A percentile compares a stretch with the other conserved stretches of the same genome.
phyloP scores from a whole-genome alignment of 2,888 invertebrate genomes.

The Folsomia manolachei region DNA sequence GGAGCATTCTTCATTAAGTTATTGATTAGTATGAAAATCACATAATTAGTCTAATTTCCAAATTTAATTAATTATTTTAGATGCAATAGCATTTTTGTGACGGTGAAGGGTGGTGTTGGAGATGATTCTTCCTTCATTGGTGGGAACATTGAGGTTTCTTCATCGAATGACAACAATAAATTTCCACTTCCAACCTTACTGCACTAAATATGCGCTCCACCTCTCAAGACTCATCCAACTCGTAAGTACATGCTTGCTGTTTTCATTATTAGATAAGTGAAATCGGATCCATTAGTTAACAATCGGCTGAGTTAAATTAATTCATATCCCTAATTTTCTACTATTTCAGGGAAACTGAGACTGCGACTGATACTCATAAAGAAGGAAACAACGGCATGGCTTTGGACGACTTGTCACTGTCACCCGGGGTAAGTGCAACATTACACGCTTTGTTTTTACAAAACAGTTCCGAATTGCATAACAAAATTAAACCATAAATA shows the following conservation, averaged over 20 bases:
- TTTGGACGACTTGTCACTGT: conserved; percentile 49
- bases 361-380: conserved; percentile 24
- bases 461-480: background rate
- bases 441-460: background rate
- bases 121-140: background rate
- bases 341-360: conserved; percentile 27
- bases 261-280: background rate
- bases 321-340: background rate
- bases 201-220: conserved; percentile 47
- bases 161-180: background rate
- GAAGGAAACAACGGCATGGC: conserved; percentile 44
- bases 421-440: conserved; percentile 49
- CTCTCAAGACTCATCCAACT: conserved; percentile 43
- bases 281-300: no score
- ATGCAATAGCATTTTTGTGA: background rate
- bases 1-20: background rate
- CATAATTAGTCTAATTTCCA: no score
- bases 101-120: background rate
- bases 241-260: conserved; percentile 24
- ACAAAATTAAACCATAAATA: background rate
- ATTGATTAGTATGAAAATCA: background rate
- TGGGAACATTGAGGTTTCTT: conserved; percentile 4
- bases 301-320: no score
- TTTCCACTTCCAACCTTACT: background rate
- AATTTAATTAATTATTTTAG: background rate